Evolutionary conservation across 2,113 vertebrate genomes (phyloP).

Genomic region (Menidia beryllina): DNA sequence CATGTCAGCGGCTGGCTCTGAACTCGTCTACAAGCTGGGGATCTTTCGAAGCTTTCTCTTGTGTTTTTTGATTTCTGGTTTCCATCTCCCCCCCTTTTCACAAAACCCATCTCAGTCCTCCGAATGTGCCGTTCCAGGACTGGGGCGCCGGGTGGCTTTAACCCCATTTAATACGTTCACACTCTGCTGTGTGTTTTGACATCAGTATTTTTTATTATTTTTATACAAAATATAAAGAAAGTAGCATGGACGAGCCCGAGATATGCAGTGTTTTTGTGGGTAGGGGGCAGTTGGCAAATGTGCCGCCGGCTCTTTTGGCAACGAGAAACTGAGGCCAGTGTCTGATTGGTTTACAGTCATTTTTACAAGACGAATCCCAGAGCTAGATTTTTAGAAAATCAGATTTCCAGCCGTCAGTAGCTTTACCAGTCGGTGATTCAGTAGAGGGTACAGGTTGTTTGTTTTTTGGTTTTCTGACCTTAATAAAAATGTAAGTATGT

Average conservation of each 20-base stretch:
- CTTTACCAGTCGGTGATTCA: conserved; percentile 89
- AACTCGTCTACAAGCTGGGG: conserved; percentile 95
- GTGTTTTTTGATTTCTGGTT: conserved; percentile 70
- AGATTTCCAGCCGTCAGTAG: conserved; percentile 95
- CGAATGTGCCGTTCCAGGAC: conserved; percentile 88
- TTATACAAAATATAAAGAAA: conserved; percentile 89
- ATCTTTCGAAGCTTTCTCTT: conserved; percentile 90
- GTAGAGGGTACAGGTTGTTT: conserved; percentile 95
- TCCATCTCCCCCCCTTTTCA: conserved; percentile 52
- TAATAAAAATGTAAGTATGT: conserved; percentile 99
- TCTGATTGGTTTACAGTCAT: conserved; percentile 74
- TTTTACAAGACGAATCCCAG: conserved; percentile 89
- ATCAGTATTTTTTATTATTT: conserved; percentile 92
- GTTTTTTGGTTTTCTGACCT: conserved; percentile 97
- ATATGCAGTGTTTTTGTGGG: conserved; percentile 83
- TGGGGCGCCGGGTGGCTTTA: conserved; percentile 80
- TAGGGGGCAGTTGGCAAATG: conserved; percentile 76
- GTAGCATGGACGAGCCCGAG: conserved; percentile 88
- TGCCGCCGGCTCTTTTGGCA: conserved; percentile 85
- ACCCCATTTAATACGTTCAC: conserved; percentile 63
- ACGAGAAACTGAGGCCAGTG: conserved; percentile 84
- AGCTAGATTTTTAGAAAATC: conserved; percentile 89
- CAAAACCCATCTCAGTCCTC: conserved; percentile 89
- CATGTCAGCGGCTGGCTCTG: conserved; percentile 90
- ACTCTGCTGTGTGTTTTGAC: conserved; percentile 85